phyloP scores from a whole-genome alignment of 37 sponge, comb jelly and placozoan genomes.

The Beroe forskalii region DNA sequence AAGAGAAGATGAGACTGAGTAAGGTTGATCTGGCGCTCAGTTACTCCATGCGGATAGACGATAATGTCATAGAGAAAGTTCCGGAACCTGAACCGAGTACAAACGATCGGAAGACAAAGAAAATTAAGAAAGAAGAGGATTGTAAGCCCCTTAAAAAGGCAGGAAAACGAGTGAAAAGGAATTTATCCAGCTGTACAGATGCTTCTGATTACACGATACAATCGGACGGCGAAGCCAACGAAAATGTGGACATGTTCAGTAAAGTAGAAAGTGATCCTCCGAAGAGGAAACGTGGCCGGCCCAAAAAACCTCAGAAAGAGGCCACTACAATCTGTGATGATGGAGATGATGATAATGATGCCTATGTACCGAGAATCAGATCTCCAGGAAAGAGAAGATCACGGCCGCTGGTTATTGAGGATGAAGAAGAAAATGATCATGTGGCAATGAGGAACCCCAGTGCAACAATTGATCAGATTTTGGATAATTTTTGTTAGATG shows the following conservation, averaged over 20 bases:
- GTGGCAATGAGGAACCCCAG: neutral
- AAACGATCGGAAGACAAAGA: neutral
- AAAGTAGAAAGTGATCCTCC: too few relatives aligned
- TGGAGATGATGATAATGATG: neutral
- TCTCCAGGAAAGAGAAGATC: neutral
- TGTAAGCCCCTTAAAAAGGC: neutral
- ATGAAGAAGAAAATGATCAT: neutral
- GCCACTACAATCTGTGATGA: neutral
- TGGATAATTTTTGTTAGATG: too few relatives aligned
- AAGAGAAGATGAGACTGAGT: conserved; percentile 30
- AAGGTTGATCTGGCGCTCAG: conserved; percentile 54
- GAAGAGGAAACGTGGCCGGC: neutral
- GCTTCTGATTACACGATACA: neutral
- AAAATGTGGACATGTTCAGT: too few relatives aligned
- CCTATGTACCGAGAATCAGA: neutral
- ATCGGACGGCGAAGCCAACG: neutral
- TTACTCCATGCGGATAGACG: conserved; percentile 40
- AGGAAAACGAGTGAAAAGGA: neutral
- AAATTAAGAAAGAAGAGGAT: neutral
- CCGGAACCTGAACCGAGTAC: neutral
- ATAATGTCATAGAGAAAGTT: neutral
- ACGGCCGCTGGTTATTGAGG: conserved; percentile 23
- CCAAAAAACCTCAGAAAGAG: neutral
- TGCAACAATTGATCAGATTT: too few relatives aligned
- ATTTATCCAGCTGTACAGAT: neutral